Percentiles rank a stretch among this genome's conserved stretches.
Evolutionary conservation across 2,113 vertebrate genomes (phyloP).

Genomic region (Coptodon bakossiorum): DNA sequence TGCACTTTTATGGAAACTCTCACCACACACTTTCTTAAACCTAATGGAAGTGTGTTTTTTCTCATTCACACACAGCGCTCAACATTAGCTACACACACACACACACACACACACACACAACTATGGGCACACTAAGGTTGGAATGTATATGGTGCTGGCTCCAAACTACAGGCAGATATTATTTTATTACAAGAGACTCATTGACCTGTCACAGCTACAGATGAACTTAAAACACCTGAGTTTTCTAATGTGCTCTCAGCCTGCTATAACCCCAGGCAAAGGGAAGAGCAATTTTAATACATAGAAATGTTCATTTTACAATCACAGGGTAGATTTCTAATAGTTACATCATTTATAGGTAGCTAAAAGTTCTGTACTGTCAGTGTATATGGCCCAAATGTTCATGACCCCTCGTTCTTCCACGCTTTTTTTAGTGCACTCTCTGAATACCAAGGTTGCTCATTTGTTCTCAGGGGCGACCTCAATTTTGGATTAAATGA

Average conservation of each 20-base stretch:
- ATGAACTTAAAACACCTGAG: not conserved
- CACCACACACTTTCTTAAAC: not conserved
- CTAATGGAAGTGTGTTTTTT: accelerated
- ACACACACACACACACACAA: not conserved
- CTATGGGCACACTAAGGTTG: not conserved
- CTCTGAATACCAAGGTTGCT: not conserved
- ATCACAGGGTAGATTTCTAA: not conserved
- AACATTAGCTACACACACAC: not conserved
- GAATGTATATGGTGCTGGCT: not conserved
- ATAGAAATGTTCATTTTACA: not conserved
- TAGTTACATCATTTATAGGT: not conserved
- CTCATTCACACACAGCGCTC: not conserved
- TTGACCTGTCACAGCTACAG: not conserved
- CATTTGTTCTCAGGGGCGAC: not conserved
- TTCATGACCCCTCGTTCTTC: not conserved
- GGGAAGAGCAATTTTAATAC: not conserved
- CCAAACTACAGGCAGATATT: accelerated
- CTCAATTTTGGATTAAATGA: not conserved
- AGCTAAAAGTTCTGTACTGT: not conserved
- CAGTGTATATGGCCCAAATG: not conserved
- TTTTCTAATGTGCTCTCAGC: not conserved
- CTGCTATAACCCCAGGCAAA: not conserved
- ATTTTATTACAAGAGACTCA: not conserved
- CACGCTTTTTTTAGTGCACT: not conserved
- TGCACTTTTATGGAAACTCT: not conserved